phyloP scores from a whole-genome alignment of 2,888 invertebrate species.

The Lithodes maja region DNA sequence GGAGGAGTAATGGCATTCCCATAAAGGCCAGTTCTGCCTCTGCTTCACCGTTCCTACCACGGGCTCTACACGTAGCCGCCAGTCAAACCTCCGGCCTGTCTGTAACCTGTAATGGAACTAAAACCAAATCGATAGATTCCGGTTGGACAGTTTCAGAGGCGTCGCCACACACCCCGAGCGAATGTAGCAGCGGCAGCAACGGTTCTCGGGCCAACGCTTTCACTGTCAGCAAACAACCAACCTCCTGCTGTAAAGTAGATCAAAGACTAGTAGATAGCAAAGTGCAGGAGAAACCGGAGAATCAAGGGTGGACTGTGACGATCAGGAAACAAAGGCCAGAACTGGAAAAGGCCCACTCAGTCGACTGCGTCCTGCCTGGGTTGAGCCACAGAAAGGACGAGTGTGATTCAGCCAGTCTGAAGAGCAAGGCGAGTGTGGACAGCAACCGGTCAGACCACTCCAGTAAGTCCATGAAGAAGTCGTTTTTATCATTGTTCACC shows the following conservation, averaged over 20 bases:
- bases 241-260: slow-evolving; percentile 41
- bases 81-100: background rate
- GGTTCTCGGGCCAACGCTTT: slow-evolving; percentile 36
- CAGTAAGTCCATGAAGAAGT: slow-evolving; percentile 64
- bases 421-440: slow-evolving; percentile 63
- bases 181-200: slow-evolving; percentile 47
- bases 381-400: slow-evolving; percentile 45
- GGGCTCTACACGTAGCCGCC: slow-evolving; percentile 49
- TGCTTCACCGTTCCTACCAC: slow-evolving; percentile 36
- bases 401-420: slow-evolving; percentile 53
- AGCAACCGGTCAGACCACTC: slow-evolving; percentile 61
- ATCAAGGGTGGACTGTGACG: slow-evolving; percentile 66
- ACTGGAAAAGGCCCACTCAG: slow-evolving; percentile 57
- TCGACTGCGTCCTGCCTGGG: slow-evolving; percentile 41
- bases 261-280: slow-evolving; percentile 16
- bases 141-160: slow-evolving; percentile 65
- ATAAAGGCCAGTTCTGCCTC: slow-evolving; percentile 4
- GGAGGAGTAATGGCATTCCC: slow-evolving; percentile 18
- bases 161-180: slow-evolving; percentile 52
- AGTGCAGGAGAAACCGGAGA: slow-evolving; percentile 39
- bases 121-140: slow-evolving; percentile 12
- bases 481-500: slow-evolving; percentile 63
- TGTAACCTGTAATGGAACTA: slow-evolving; percentile 29
- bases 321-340: slow-evolving; percentile 43
- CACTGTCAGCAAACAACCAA: slow-evolving; percentile 44